phyloP scores from a whole-genome alignment of 2,113 vertebrate genomes.

The Gallinago paraguaiae region DNA sequence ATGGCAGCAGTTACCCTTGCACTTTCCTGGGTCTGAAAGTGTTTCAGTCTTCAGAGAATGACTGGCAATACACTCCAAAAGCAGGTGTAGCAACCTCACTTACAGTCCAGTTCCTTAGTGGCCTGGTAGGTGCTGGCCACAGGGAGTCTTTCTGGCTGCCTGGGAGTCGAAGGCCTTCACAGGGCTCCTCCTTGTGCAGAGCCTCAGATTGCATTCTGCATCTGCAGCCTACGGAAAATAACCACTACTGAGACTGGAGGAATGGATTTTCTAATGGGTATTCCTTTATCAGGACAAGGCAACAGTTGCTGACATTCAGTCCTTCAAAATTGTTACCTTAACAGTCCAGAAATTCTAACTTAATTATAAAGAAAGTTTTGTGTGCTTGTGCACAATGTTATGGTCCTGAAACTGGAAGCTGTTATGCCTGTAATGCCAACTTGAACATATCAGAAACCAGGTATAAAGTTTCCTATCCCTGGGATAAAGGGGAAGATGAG shows the following conservation, averaged over 20 bases:
- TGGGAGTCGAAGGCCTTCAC: not conserved
- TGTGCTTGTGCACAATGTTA: not conserved
- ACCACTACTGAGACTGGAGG: not conserved
- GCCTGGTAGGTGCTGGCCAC: not conserved
- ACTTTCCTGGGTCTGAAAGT: not conserved
- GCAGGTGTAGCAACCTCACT: not conserved
- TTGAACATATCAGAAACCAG: not conserved
- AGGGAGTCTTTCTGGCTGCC: not conserved
- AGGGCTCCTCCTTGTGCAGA: not conserved
- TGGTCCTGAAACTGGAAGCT: not conserved
- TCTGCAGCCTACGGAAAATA: not conserved
- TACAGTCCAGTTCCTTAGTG: fast-evolving
- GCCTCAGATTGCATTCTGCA: not conserved
- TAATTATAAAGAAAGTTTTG: not conserved
- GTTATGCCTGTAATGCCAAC: not conserved
- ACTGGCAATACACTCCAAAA: not conserved
- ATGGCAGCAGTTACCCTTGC: not conserved
- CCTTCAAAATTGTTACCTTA: not conserved
- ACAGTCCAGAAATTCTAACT: not conserved
- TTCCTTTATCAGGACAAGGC: not conserved
- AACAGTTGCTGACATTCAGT: not conserved
- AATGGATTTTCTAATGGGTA: not conserved
- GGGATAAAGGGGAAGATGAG: not conserved
- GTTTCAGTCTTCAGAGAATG: not conserved
- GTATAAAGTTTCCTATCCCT: not conserved